Conservation (phyloP, 1,140 invertebrate species). For the Drosophila nigrodunni region DNA sequence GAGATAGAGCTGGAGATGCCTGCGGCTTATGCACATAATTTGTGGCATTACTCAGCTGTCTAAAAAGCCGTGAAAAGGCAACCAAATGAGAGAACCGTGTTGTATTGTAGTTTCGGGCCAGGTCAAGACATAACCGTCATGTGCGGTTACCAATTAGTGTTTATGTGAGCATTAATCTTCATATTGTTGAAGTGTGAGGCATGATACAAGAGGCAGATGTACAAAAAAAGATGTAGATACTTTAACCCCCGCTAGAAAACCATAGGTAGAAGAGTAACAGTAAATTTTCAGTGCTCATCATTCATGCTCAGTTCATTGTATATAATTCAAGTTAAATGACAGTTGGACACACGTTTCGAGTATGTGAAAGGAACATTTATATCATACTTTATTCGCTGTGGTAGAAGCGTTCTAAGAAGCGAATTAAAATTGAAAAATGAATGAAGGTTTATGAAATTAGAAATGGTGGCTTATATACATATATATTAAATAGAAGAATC, state of each 20-base stretch:
- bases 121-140: slow-evolving; percentile 24
- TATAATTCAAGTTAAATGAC: too few species aligned
- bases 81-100: slow-evolving; percentile 6
- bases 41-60: slow-evolving; percentile 60
- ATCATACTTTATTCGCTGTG: too few species aligned
- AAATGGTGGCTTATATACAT: too few species aligned
- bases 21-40: slow-evolving; percentile 28
- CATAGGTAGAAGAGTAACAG: background rate
- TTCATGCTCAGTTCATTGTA: background rate
- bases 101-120: background rate
- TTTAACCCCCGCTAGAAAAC: too few species aligned
- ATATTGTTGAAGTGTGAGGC: background rate
- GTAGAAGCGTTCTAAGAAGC: too few species aligned
- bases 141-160: slow-evolving; percentile 51
- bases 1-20: slow-evolving; percentile 11
- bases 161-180: slow-evolving; percentile 38
- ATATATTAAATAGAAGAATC: too few species aligned
- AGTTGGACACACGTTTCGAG: too few species aligned
- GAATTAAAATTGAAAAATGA: too few species aligned
- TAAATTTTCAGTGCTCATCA: background rate
- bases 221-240: too few species aligned
- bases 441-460: too few species aligned
- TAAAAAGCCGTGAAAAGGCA: slow-evolving; percentile 55
- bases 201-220: background rate
- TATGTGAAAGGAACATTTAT: too few species aligned